phyloP scores from a whole-genome alignment of 1,140 invertebrate species.

The Orchesella cincta region DNA sequence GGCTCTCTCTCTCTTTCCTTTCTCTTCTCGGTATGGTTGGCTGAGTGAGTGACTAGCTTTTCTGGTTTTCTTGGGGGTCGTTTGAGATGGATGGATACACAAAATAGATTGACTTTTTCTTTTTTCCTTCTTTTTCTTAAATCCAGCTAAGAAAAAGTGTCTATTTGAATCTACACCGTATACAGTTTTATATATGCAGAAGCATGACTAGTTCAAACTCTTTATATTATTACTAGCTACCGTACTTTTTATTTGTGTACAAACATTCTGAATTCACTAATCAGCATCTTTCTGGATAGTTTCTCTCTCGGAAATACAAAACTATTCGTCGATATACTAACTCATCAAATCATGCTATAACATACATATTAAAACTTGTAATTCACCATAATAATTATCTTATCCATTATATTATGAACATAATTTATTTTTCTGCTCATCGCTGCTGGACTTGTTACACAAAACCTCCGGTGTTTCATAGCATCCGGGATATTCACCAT shows the following conservation, averaged over 20 bases:
- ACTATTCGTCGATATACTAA: not conserved
- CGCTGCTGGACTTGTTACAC: too few species aligned
- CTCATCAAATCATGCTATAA: too few species aligned
- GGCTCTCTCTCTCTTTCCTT: not conserved
- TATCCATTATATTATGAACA: not conserved
- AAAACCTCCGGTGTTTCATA: too few species aligned
- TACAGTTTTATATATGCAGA: too few species aligned
- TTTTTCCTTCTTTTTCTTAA: not conserved
- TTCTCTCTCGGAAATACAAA: not conserved
- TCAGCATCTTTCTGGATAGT: too few species aligned
- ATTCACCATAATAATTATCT: not conserved
- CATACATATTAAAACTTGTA: not conserved
- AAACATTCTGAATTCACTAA: too few species aligned
- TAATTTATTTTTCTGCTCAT: not conserved
- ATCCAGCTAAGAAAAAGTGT: not conserved
- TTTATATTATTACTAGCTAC: too few species aligned
- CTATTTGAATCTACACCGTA: not conserved
- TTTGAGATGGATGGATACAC: constrained; percentile 17
- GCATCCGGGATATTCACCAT: too few species aligned
- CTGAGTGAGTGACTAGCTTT: too few species aligned
- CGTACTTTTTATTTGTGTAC: too few species aligned
- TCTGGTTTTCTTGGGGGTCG: too few species aligned
- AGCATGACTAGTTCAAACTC: too few species aligned
- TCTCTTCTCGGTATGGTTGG: not conserved
- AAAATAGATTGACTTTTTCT: constrained; percentile 17